Evolutionary conservation across 2,888 invertebrate genomes (phyloP).

Genomic region (Leptinotarsa haldemani): DNA sequence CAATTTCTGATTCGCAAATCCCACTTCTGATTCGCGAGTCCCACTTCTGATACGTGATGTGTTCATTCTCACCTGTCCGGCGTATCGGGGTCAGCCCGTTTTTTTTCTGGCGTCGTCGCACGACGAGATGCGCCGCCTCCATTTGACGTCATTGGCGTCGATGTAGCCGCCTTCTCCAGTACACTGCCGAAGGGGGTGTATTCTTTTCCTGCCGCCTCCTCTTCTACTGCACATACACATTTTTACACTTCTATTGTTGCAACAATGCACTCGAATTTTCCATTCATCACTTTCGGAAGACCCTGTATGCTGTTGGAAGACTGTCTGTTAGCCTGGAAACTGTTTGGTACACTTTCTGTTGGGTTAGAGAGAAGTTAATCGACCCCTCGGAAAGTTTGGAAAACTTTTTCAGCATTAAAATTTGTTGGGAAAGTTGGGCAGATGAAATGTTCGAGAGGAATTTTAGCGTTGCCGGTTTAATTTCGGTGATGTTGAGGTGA

Average conservation of each 20-base stretch:
- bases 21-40: constrained; percentile 25
- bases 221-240: constrained; percentile 51
- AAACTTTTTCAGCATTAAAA: constrained; percentile 66
- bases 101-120: constrained; percentile 57
- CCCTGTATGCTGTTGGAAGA: constrained; percentile 34
- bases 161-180: constrained; percentile 62
- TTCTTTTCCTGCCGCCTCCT: constrained; percentile 59
- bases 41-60: constrained; percentile 42
- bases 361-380: constrained; percentile 65
- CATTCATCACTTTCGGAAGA: constrained; percentile 21
- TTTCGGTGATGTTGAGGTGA: constrained; percentile 41
- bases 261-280: constrained; percentile 24
- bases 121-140: constrained; percentile 60
- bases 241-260: constrained; percentile 39
- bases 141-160: constrained; percentile 64
- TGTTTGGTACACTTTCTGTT: constrained; percentile 63
- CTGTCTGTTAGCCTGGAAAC: constrained; percentile 34
- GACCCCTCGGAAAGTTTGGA: constrained; percentile 65
- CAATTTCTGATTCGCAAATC: constrained; percentile 29
- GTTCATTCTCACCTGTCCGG: constrained; percentile 55
- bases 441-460: constrained; percentile 59
- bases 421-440: constrained; percentile 64
- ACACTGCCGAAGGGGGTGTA: constrained; percentile 52
- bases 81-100: constrained; percentile 52
- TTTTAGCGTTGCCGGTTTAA: constrained; percentile 45